Evolutionary conservation across 2,113 vertebrate genomes (phyloP).

Genomic region (Indri indri): DNA sequence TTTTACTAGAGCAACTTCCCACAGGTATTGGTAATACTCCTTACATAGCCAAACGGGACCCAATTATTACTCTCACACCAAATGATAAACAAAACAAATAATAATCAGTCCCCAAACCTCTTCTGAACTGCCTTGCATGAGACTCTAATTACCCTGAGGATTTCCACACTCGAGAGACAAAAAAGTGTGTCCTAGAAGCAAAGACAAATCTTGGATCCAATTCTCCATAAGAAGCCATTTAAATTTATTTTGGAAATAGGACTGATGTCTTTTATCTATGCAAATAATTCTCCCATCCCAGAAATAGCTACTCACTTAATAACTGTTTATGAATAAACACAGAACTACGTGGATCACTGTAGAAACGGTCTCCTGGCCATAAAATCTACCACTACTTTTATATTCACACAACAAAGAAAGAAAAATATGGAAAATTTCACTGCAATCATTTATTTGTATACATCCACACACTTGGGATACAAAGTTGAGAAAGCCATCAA

Average conservation of each 20-base stretch:
- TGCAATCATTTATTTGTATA: not conserved
- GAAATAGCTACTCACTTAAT: not conserved
- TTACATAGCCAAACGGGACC: constrained; percentile 42
- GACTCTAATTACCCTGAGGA: constrained; percentile 41
- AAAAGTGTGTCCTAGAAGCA: not conserved
- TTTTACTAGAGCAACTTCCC: constrained; percentile 57
- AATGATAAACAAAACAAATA: constrained; percentile 64
- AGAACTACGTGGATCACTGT: not conserved
- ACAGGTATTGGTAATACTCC: not conserved
- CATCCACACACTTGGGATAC: not conserved
- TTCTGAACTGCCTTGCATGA: constrained; percentile 37
- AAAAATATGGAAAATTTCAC: not conserved
- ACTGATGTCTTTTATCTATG: not conserved
- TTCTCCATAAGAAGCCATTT: not conserved
- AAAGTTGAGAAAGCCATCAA: not conserved
- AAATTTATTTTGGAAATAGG: not conserved
- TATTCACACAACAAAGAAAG: not conserved
- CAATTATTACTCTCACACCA: constrained; percentile 66
- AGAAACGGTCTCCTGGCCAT: not conserved
- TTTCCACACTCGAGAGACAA: constrained; percentile 30
- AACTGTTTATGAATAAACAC: not conserved
- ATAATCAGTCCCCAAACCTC: not conserved
- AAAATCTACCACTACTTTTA: not conserved
- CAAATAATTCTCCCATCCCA: not conserved
- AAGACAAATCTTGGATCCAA: not conserved